Conservation (phyloP, 2,113 vertebrate species). For the Meles meles region DNA sequence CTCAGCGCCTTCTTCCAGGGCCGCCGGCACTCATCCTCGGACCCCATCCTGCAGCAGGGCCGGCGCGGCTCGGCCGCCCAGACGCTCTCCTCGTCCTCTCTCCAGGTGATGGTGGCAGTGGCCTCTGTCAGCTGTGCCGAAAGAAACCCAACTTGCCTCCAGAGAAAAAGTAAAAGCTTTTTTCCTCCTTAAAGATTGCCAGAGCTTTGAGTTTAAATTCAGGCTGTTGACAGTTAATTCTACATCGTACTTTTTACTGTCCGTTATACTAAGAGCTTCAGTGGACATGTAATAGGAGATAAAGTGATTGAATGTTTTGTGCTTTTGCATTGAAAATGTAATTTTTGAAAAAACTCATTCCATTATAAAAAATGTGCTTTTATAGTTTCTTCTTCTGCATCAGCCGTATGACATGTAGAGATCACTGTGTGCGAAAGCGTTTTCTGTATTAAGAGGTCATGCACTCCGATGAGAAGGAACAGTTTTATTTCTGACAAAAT, state of each 20-base stretch:
- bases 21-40: slow-evolving; percentile 85
- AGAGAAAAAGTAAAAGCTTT: slow-evolving; percentile 86
- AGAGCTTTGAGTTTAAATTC: slow-evolving; percentile 21
- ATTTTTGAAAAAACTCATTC: background rate
- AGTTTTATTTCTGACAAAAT: background rate
- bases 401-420: background rate
- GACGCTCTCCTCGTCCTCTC: slow-evolving; percentile 86
- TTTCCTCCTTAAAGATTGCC: slow-evolving; percentile 39
- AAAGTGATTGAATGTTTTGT: background rate
- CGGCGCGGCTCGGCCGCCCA: slow-evolving; percentile 83
- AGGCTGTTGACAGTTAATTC: background rate
- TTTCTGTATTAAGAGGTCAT: background rate
- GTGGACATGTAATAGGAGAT: background rate
- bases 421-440: background rate
- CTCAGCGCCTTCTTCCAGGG: slow-evolving; percentile 80
- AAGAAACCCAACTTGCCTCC: slow-evolving; percentile 70
- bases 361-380: background rate
- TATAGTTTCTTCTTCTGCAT: background rate
- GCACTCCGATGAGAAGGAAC: background rate
- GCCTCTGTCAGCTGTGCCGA: slow-evolving; percentile 83
- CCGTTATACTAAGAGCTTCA: slow-evolving; percentile 13
- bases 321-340: slow-evolving; percentile 1
- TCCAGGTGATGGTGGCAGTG: slow-evolving; percentile 87
- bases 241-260: background rate
- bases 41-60: slow-evolving; percentile 82